A percentile compares a stretch with the other conserved stretches of the same genome.
These are phyloP conservation scores for Basileuterus tristriatus DNA, from an alignment of 2,797 vertebrate species.

Conservation along the genomic window DNA sequence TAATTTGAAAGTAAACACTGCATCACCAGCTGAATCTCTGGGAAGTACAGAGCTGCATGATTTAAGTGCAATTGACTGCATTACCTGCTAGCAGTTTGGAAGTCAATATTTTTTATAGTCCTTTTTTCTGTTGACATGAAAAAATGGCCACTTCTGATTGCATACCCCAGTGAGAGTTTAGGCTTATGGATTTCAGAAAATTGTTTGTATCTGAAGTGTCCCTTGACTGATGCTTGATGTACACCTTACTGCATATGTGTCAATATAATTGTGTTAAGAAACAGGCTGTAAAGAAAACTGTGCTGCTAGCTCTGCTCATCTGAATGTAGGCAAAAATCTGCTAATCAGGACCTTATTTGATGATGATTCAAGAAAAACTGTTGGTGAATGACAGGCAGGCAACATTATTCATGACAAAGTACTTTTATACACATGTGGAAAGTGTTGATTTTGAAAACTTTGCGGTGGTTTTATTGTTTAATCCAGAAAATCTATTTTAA, in stretches of 20 bases:
- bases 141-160: not conserved
- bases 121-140: not conserved
- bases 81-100: not conserved
- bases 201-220: not conserved
- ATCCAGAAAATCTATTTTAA: not conserved
- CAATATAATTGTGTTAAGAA: not conserved
- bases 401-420: not conserved
- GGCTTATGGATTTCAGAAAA: not conserved
- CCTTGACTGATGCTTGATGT: not conserved
- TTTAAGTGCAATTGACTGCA: not conserved
- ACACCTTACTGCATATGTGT: not conserved
- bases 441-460: not conserved
- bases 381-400: not conserved
- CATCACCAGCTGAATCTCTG: not conserved
- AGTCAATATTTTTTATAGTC: not conserved
- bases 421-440: not conserved
- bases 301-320: not conserved
- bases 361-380: not conserved
- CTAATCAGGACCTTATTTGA: not conserved
- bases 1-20: not conserved
- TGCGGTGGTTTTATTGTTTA: not conserved
- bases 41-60: not conserved
- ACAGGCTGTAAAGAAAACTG: not conserved
- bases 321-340: not conserved
- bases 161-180: not conserved